phyloP scores from a whole-genome alignment of 2,113 vertebrate genomes.

The Syngnathus scovelli region DNA sequence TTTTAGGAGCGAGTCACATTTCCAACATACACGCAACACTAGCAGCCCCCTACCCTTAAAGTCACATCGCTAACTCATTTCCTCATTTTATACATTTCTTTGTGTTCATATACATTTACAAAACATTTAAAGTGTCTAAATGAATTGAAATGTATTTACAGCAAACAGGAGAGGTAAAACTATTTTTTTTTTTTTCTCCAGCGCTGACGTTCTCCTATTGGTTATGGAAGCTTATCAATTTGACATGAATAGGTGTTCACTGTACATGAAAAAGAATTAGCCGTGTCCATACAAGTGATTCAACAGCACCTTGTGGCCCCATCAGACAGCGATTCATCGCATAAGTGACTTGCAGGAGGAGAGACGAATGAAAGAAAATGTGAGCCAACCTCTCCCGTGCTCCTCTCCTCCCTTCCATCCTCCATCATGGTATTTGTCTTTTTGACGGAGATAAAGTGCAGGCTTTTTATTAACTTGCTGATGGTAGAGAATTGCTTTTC shows the following conservation, averaged over 20 bases:
- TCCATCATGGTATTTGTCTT: constrained; percentile 68
- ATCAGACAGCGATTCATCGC: constrained; percentile 32
- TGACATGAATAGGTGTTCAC: not conserved
- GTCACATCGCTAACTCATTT: not conserved
- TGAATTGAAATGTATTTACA: not conserved
- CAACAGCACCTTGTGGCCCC: constrained; percentile 18
- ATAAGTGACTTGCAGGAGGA: constrained; percentile 42
- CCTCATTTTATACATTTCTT: not conserved
- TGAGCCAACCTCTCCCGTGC: constrained; percentile 36
- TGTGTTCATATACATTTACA: not conserved
- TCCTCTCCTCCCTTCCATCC: constrained; percentile 41
- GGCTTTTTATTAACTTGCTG: constrained; percentile 71
- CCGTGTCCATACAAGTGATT: constrained; percentile 26
- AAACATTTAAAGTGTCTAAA: not conserved
- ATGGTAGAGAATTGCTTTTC: constrained; percentile 64
- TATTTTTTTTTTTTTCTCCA: too few species aligned
- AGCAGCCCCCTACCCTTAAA: not conserved
- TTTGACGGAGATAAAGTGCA: constrained; percentile 71
- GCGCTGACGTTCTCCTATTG: not conserved
- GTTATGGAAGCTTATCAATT: not conserved
- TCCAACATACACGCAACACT: not conserved
- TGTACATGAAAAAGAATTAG: not conserved
- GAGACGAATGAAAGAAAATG: constrained; percentile 39
- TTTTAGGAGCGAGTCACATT: too few species aligned
- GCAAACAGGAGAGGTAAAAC: not conserved